Conservation (phyloP, 2,888 invertebrate species). For the Drosophila differens region DNA sequence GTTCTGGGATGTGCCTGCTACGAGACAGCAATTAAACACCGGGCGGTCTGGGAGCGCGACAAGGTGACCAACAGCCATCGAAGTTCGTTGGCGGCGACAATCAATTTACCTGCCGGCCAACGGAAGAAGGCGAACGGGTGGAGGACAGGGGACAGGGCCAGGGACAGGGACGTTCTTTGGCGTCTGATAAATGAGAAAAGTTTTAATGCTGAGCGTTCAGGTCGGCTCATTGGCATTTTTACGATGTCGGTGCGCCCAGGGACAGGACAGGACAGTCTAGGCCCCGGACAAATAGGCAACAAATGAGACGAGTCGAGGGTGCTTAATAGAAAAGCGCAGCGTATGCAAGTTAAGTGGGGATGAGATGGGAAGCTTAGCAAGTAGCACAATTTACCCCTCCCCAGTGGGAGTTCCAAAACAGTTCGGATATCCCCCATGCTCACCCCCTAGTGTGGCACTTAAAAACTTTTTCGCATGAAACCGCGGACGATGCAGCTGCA, state of each 20-base stretch:
- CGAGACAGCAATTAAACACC: conserved; percentile 69
- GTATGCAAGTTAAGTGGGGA: conserved; percentile 55
- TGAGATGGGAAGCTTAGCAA: conserved; percentile 1
- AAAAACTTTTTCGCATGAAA: conserved; percentile 75
- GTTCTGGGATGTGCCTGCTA: neutral
- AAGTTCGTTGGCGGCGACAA: conserved; percentile 71
- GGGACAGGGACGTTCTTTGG: conserved; percentile 26
- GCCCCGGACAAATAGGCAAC: conserved; percentile 72
- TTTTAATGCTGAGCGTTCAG: conserved; percentile 74
- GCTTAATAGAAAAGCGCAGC: conserved; percentile 75
- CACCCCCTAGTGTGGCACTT: conserved; percentile 65
- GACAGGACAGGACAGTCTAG: conserved; percentile 15
- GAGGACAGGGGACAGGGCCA: neutral
- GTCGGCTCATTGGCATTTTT: conserved; percentile 78
- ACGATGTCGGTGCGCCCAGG: conserved; percentile 57
- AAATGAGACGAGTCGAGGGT: conserved; percentile 72
- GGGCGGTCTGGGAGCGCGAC: conserved; percentile 57
- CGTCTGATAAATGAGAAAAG: conserved; percentile 76
- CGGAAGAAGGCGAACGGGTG: neutral
- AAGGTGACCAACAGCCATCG: conserved; percentile 73
- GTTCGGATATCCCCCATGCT: neutral
- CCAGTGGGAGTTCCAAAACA: neutral
- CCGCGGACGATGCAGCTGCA: conserved; percentile 65
- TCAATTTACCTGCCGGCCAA: conserved; percentile 71
- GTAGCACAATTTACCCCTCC: neutral